Evolutionary conservation across 1,140 invertebrate genomes (phyloP).

Genomic region (Chelonus insularis): DNA sequence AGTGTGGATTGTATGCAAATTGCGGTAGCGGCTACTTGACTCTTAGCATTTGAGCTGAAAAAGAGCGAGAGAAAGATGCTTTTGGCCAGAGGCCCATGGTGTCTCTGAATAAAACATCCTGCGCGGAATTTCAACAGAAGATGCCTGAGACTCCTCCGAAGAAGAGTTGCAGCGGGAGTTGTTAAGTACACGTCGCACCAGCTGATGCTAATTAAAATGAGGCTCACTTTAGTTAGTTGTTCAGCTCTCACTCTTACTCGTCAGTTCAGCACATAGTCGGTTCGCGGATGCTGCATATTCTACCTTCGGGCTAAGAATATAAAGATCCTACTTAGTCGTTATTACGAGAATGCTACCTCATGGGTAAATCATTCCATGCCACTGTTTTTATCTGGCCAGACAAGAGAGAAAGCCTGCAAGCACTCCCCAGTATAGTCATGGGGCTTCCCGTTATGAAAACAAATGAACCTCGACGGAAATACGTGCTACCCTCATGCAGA

Average conservation of each 20-base stretch:
- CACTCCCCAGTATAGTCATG: not conserved
- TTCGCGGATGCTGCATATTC: slow-evolving; percentile 14
- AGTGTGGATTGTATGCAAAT: slow-evolving; percentile 58
- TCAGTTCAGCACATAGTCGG: not conserved
- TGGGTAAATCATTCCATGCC: slow-evolving; percentile 52
- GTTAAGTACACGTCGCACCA: slow-evolving; percentile 58
- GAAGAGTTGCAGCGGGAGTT: slow-evolving; percentile 39
- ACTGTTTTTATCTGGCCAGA: slow-evolving; percentile 40
- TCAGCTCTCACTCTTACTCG: slow-evolving; percentile 18
- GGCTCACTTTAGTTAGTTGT: slow-evolving; percentile 33
- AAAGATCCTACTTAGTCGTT: slow-evolving; percentile 60
- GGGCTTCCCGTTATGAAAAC: slow-evolving; percentile 15
- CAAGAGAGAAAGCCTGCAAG: not conserved
- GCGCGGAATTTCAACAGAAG: slow-evolving; percentile 50
- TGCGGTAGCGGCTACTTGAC: slow-evolving; percentile 55
- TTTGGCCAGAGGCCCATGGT: slow-evolving; percentile 48
- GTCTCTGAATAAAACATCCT: slow-evolving; percentile 60
- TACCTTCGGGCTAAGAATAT: slow-evolving; percentile 57
- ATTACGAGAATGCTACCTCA: slow-evolving; percentile 54
- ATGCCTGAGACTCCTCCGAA: slow-evolving; percentile 26
- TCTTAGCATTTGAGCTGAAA: slow-evolving; percentile 43
- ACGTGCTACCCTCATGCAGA: no score
- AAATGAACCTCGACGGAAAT: slow-evolving; percentile 10
- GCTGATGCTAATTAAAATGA: slow-evolving; percentile 60
- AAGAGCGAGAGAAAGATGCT: slow-evolving; percentile 6